These are phyloP conservation scores for Hermatobates lingyangjiaoensis DNA, from an alignment of 1,140 invertebrate species.

Conservation along the genomic window DNA sequence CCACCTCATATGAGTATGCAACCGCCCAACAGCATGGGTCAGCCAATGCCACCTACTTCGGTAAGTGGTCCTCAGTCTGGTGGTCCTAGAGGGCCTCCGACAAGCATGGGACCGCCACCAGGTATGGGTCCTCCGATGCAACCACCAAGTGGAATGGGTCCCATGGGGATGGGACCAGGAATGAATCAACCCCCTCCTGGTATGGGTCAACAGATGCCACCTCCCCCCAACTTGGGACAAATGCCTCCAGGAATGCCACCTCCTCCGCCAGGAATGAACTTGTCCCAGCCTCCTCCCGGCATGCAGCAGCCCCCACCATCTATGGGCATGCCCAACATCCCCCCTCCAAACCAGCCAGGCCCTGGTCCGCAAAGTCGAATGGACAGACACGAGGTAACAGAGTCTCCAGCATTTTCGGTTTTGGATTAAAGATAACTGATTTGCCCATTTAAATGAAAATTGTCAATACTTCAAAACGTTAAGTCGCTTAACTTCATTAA, in stretches of 20 bases:
- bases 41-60: background rate
- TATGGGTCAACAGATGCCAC: conserved; percentile 1
- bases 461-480: background rate
- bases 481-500: background rate
- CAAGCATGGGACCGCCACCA: conserved; percentile 1
- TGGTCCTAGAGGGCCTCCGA: background rate
- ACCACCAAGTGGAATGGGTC: background rate
- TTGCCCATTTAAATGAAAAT: background rate
- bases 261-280: background rate
- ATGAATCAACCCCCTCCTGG: conserved; percentile 3
- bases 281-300: background rate
- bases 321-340: background rate
- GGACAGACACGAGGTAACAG: background rate
- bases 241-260: background rate
- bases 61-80: background rate
- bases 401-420: background rate
- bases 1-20: background rate
- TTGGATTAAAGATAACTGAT: background rate
- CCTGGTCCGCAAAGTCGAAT: background rate
- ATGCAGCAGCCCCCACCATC: conserved; percentile 3
- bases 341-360: background rate
- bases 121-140: too few relatives aligned
- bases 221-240: conserved; percentile 1
- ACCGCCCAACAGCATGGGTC: background rate
- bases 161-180: background rate